A percentile compares a stretch with the other conserved stretches of the same genome.
Evolutionary conservation across 2,113 vertebrate genomes (phyloP).

Genomic region (Terrapene triunguis): DNA sequence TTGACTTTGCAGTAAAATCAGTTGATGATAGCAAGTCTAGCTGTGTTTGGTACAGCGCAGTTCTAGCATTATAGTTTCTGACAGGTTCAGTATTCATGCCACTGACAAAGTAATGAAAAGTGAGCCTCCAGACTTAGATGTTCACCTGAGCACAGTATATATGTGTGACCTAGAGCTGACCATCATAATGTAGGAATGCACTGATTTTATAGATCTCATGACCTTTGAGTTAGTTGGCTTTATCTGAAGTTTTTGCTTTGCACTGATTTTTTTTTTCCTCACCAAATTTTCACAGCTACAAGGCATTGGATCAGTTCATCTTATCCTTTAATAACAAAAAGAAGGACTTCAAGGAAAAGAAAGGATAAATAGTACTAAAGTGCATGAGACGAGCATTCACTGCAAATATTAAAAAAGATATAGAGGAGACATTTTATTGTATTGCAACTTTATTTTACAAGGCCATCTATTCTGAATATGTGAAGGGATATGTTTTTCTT

Average conservation of each 20-base stretch:
- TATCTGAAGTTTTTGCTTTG: not conserved
- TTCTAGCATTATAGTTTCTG: not conserved
- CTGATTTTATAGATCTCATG: not conserved
- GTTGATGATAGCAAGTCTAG: not conserved
- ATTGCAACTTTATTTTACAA: not conserved
- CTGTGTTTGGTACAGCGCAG: not conserved
- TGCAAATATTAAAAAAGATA: not conserved
- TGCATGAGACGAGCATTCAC: not conserved
- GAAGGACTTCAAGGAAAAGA: not conserved
- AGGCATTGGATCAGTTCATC: not conserved
- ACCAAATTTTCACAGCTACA: not conserved
- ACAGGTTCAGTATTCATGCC: not conserved
- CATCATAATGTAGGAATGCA: not conserved
- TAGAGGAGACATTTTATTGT: not conserved
- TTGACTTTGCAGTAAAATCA: not conserved
- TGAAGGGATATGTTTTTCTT: not conserved
- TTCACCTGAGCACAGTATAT: not conserved
- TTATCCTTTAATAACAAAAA: not conserved
- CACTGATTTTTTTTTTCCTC: rapidly evolving
- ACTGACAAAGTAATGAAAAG: not conserved
- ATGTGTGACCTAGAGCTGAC: not conserved
- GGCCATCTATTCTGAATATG: not conserved
- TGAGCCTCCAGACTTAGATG: not conserved
- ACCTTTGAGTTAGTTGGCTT: not conserved
- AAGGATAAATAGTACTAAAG: not conserved